phyloP scores from a whole-genome alignment of 2,113 vertebrate species.

The Psettodes erumei region DNA sequence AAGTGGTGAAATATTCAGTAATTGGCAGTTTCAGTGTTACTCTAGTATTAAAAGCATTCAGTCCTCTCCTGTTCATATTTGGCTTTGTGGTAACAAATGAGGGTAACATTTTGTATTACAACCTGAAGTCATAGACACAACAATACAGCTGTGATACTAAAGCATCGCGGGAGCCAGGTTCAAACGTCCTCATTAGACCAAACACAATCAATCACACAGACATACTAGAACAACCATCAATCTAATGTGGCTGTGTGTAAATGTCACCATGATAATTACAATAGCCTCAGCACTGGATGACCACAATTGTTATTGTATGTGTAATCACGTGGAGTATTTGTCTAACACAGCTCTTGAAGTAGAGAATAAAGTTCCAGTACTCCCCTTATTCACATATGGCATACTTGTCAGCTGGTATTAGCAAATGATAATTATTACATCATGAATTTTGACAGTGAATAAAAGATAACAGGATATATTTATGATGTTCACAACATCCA shows the following conservation, averaged over 20 bases:
- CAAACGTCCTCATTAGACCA: slow-evolving; percentile 56
- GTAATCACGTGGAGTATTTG: no score
- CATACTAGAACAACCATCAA: not conserved
- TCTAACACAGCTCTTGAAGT: no score
- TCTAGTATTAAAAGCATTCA: slow-evolving; percentile 13
- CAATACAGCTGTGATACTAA: slow-evolving; percentile 47
- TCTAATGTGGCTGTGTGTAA: slow-evolving; percentile 2
- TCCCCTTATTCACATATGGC: no score
- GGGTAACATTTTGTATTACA: slow-evolving; percentile 33
- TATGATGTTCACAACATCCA: no score
- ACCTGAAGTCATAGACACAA: slow-evolving; percentile 68
- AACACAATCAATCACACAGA: slow-evolving; percentile 66
- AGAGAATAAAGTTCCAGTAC: no score
- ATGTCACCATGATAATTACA: not conserved
- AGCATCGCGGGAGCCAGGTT: slow-evolving; percentile 20
- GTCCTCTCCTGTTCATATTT: slow-evolving; percentile 3
- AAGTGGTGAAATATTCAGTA: not conserved
- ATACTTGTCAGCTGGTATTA: no score
- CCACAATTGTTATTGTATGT: not conserved
- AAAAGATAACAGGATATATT: no score
- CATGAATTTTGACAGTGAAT: no score
- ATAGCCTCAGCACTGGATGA: not conserved
- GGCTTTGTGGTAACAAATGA: slow-evolving; percentile 33
- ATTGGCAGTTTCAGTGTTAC: not conserved
- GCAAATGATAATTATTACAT: no score